Evolutionary conservation across 2,888 invertebrate genomes (phyloP).

Genomic region (Thelaira solivaga): DNA sequence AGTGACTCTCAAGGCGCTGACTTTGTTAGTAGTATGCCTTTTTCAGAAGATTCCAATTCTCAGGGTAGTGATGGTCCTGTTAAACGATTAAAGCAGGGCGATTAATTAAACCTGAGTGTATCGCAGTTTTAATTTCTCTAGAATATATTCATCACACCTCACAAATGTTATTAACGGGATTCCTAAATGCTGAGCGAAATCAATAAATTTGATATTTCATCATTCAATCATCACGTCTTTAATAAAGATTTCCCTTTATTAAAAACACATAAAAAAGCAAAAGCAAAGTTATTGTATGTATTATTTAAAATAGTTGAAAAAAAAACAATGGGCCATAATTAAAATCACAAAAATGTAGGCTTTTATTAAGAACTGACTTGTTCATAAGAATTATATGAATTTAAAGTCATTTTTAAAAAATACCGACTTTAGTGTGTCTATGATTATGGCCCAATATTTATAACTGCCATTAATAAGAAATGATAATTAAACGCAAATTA

Average conservation of each 20-base stretch:
- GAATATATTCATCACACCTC: background rate
- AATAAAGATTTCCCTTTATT: background rate
- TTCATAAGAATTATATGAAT: too few species aligned
- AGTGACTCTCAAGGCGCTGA: slow-evolving; percentile 94
- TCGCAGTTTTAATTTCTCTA: slow-evolving; percentile 3
- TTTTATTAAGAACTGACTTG: slow-evolving; percentile 13
- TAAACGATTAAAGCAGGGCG: slow-evolving; percentile 86
- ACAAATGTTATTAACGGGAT: background rate
- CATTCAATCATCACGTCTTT: background rate
- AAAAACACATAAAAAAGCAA: background rate
- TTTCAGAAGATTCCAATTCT: slow-evolving; percentile 94
- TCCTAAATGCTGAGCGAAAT: background rate
- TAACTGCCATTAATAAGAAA: slow-evolving; percentile 39
- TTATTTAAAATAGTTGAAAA: slow-evolving; percentile 33
- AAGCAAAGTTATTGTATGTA: slow-evolving; percentile 43
- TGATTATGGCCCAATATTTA: too few species aligned
- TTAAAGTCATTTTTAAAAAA: too few species aligned
- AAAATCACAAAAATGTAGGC: background rate
- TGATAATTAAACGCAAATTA: background rate
- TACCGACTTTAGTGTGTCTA: too few species aligned
- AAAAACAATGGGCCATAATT: too few species aligned
- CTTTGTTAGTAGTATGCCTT: slow-evolving; percentile 90
- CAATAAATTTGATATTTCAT: background rate
- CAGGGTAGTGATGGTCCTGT: slow-evolving; percentile 88
- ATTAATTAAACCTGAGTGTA: slow-evolving; percentile 65